Evolutionary conservation across 2,797 vertebrate genomes (phyloP).

Genomic region (Pseudocheirus occidentalis): DNA sequence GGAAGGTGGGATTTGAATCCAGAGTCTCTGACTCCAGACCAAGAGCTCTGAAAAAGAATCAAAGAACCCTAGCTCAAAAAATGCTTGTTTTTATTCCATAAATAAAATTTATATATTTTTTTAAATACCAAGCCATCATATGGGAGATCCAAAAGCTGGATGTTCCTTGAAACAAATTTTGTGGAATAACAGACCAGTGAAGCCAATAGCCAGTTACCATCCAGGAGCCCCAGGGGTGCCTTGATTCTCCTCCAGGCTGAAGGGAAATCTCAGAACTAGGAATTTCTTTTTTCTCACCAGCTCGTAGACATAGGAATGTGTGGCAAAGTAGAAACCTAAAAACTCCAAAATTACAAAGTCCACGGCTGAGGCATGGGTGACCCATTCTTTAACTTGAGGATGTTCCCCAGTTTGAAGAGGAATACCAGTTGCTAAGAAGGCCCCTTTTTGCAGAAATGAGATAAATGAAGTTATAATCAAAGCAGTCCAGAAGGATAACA

Average conservation of each 20-base stretch:
- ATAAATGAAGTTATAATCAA: conserved; percentile 34
- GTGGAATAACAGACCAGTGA: not conserved
- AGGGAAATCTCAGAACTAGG: not conserved
- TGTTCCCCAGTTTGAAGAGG: not conserved
- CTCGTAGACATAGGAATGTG: conserved; percentile 43
- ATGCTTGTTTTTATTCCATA: not conserved
- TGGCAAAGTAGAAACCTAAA: conserved; percentile 26
- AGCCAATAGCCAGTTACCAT: not conserved
- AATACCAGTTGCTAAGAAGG: conserved; percentile 47
- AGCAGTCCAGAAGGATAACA: not conserved
- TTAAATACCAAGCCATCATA: not conserved
- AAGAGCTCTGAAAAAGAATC: not conserved
- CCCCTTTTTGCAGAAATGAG: conserved; percentile 33
- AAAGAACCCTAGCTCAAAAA: not conserved
- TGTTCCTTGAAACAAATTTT: not conserved
- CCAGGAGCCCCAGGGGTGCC: not conserved
- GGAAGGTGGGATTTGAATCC: not conserved
- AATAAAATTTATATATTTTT: not conserved
- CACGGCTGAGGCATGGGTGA: not conserved
- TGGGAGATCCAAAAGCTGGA: not conserved
- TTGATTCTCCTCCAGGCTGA: not conserved
- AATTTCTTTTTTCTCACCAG: not conserved
- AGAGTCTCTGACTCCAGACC: not conserved
- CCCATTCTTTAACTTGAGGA: not conserved
- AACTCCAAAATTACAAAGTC: conserved; percentile 17